A percentile compares a stretch with the other conserved stretches of the same genome.
phyloP scores from a whole-genome alignment of 1,140 invertebrate species.

The Phocides pigmalion region DNA sequence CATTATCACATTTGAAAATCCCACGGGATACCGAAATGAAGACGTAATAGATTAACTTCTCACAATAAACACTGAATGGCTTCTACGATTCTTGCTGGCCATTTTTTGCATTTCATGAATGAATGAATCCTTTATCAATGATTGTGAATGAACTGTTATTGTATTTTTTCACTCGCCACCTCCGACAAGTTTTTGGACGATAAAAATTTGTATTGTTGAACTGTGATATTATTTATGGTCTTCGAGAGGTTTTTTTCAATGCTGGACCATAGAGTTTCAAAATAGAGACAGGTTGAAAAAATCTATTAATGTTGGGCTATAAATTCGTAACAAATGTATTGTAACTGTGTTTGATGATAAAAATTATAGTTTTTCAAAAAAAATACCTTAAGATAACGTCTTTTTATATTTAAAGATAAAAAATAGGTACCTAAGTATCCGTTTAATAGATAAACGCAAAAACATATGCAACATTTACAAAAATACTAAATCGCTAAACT shows the following conservation, averaged over 20 bases:
- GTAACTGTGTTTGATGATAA: conserved; percentile 19
- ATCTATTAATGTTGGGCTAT: conserved; percentile 22
- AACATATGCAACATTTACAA: too few relatives aligned
- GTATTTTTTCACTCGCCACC: conserved; percentile 59
- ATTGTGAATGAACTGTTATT: conserved; percentile 54
- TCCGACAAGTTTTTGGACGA: conserved; percentile 49
- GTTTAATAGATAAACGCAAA: too few relatives aligned
- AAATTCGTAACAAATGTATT: conserved; percentile 24
- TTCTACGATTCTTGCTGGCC: conserved; percentile 39
- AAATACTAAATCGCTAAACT: too few relatives aligned
- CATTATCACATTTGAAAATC: conserved; percentile 61
- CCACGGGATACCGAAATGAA: conserved; percentile 69
- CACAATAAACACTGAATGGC: conserved; percentile 49
- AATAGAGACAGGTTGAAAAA: conserved; percentile 27
- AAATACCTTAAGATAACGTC: not conserved
- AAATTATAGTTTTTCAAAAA: not conserved
- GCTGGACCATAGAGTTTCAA: not conserved
- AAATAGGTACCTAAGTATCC: too few relatives aligned
- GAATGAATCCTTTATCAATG: conserved; percentile 46
- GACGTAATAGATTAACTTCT: conserved; percentile 66
- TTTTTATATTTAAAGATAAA: too few relatives aligned
- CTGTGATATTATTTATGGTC: conserved; percentile 69
- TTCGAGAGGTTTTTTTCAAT: conserved; percentile 32
- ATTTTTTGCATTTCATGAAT: conserved; percentile 63
- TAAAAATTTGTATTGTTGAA: conserved; percentile 76